Evolutionary conservation across 2,113 vertebrate species (phyloP).

Genomic region (Rhombomys opimus): DNA sequence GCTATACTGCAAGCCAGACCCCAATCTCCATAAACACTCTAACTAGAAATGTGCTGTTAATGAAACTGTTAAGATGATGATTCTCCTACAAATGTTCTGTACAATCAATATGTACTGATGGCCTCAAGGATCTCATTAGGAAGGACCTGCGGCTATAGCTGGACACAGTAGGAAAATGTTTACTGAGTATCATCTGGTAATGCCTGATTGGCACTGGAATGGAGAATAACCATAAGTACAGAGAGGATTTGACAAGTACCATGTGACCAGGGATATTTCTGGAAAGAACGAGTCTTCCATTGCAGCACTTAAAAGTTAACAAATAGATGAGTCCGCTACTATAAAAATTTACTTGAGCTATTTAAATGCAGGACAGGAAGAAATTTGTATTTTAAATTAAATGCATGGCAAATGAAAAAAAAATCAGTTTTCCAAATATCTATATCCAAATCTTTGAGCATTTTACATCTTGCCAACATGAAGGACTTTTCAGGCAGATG

Average conservation of each 20-base stretch:
- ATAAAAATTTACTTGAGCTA: conserved; percentile 28
- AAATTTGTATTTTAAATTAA: conserved; percentile 25
- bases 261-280: not conserved
- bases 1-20: not conserved
- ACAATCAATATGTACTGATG: not conserved
- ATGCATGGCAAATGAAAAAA: not conserved
- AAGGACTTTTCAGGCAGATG: not conserved
- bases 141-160: not conserved
- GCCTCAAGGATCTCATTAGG: not conserved
- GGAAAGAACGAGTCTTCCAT: not conserved
- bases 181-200: not conserved
- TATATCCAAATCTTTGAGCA: conserved; percentile 24
- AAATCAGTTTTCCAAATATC: not conserved
- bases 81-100: not conserved
- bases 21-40: not conserved
- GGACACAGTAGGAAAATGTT: not conserved
- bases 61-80: not conserved
- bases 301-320: conserved; percentile 15
- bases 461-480: conserved; percentile 40
- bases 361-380: not conserved
- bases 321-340: not conserved
- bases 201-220: not conserved
- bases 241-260: not conserved
- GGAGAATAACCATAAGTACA: not conserved
- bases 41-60: not conserved